Evolutionary conservation across 2,888 invertebrate genomes (phyloP).

Genomic region (Chamaedrilus cognettii): DNA sequence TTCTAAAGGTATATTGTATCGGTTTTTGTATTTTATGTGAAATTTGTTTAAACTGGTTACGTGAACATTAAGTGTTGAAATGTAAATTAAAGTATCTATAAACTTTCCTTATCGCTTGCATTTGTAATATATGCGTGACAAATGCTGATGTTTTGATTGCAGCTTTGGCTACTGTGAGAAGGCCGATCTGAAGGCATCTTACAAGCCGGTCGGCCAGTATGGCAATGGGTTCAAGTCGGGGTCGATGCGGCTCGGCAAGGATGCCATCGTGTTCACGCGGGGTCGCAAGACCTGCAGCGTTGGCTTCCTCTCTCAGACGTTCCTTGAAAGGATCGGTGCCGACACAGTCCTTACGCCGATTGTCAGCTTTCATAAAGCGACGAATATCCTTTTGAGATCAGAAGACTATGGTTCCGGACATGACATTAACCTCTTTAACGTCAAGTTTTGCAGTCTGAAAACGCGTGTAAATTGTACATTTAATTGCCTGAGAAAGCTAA

Average conservation of each 20-base stretch:
- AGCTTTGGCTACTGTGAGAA: conserved; percentile 57
- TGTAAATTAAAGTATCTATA: too few relatives aligned
- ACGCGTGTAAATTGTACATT: not conserved
- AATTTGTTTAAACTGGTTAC: too few relatives aligned
- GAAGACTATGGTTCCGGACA: not conserved
- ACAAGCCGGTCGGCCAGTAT: conserved; percentile 55
- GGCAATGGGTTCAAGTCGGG: conserved; percentile 59
- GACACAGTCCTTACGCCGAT: conserved; percentile 56
- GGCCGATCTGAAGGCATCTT: conserved; percentile 37
- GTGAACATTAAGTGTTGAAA: too few relatives aligned
- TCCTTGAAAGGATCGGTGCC: conserved; percentile 44
- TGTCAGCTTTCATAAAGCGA: conserved; percentile 46
- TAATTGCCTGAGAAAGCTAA: not conserved
- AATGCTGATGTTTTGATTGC: too few relatives aligned
- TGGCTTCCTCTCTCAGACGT: conserved; percentile 55
- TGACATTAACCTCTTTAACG: not conserved
- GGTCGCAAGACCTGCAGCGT: conserved; percentile 42
- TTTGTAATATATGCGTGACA: too few relatives aligned
- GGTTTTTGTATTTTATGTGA: too few relatives aligned
- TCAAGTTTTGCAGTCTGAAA: not conserved
- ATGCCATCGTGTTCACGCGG: conserved; percentile 55
- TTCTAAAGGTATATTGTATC: too few relatives aligned
- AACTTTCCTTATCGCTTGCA: too few relatives aligned
- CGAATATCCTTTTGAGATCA: conserved; percentile 51
- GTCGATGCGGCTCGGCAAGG: conserved; percentile 56